phyloP scores from a whole-genome alignment of 2,888 invertebrate genomes.

The Leucozona laternaria region DNA sequence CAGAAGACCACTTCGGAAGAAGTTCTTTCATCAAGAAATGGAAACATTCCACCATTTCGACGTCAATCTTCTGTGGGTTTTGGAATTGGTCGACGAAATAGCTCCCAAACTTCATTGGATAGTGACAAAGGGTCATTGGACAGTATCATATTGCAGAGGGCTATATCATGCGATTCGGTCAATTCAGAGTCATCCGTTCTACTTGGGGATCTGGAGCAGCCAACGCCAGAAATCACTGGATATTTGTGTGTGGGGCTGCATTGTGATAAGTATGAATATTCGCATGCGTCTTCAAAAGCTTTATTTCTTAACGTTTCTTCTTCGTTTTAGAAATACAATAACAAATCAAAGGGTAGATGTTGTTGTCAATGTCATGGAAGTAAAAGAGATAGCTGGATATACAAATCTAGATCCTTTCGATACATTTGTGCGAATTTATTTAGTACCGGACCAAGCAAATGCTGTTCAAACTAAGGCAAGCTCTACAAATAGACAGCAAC shows the following conservation, averaged over 20 bases:
- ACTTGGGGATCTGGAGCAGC: constrained; percentile 88
- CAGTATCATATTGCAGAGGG: constrained; percentile 84
- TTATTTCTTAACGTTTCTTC: not conserved
- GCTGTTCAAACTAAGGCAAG: constrained; percentile 87
- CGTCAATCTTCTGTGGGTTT: constrained; percentile 80
- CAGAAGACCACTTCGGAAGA: constrained; percentile 84
- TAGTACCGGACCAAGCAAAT: constrained; percentile 88
- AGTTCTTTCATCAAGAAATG: constrained; percentile 78
- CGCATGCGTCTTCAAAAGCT: too few species aligned
- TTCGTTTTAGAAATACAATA: constrained; percentile 78
- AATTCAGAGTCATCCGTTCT: constrained; percentile 91
- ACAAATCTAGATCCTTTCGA: constrained; percentile 87
- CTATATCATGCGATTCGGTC: constrained; percentile 91
- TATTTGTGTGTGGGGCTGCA: constrained; percentile 91
- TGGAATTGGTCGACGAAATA: constrained; percentile 81
- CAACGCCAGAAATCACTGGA: constrained; percentile 89
- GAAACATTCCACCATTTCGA: constrained; percentile 78
- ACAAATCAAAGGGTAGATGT: constrained; percentile 82
- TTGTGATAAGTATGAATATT: constrained; percentile 87
- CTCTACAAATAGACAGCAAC: not conserved
- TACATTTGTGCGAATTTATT: constrained; percentile 90
- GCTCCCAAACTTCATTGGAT: constrained; percentile 81
- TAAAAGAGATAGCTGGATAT: constrained; percentile 88
- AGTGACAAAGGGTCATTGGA: constrained; percentile 80
- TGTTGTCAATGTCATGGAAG: constrained; percentile 90